Conservation (phyloP, 1,140 invertebrate genomes). For the Atta texana region DNA sequence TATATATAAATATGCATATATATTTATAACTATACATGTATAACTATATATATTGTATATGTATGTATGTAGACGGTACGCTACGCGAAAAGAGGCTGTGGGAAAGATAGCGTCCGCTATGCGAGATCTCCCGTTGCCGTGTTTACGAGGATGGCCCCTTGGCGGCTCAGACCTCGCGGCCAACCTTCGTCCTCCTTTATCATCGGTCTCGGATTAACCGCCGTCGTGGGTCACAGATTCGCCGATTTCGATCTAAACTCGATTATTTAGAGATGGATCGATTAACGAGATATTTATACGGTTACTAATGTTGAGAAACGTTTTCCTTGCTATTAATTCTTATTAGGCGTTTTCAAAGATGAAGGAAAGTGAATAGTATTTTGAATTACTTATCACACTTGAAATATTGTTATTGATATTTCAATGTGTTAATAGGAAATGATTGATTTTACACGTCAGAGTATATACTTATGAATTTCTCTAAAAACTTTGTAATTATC, state of each 20-base stretch:
- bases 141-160: constrained; percentile 71
- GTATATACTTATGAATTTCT: neutral
- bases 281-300: constrained; percentile 1
- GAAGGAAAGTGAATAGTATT: neutral
- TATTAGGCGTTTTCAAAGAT: neutral
- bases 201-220: constrained; percentile 76
- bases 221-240: constrained; percentile 14
- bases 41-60: neutral
- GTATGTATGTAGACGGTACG: constrained; percentile 2
- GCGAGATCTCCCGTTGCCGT: constrained; percentile 67
- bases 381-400: neutral
- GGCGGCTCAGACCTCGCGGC: constrained; percentile 72
- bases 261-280: constrained; percentile 18
- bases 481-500: neutral
- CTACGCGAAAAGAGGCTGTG: constrained; percentile 79
- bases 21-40: neutral
- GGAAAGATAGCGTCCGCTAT: constrained; percentile 79
- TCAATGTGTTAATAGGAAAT: neutral
- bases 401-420: neutral
- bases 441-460: neutral
- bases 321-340: constrained; percentile 18
- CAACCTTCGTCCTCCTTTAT: constrained; percentile 80
- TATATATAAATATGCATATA: too few relatives aligned
- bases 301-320: constrained; percentile 12
- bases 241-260: constrained; percentile 25